Conservation (phyloP, 1,140 invertebrate genomes). For the Pseudomyrmex pallidus region DNA sequence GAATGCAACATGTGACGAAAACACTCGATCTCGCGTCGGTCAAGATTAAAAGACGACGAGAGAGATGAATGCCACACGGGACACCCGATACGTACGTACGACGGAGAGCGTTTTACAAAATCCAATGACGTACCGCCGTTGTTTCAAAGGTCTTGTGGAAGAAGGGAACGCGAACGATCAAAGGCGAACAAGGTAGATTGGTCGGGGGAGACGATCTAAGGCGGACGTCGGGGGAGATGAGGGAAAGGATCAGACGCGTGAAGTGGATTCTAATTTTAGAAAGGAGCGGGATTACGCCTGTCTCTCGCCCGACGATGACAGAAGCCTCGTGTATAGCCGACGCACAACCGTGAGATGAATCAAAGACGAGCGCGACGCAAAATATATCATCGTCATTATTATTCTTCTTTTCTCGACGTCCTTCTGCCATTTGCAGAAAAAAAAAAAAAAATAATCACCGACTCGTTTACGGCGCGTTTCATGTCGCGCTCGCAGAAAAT, state of each 20-base stretch:
- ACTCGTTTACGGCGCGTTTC: not conserved
- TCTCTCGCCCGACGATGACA: constrained; percentile 57
- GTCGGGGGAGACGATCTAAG: constrained; percentile 51
- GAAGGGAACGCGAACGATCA: constrained; percentile 59
- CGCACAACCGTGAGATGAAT: constrained; percentile 41
- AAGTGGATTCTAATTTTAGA: constrained; percentile 78
- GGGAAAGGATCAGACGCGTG: constrained; percentile 69
- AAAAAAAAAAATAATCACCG: constrained; percentile 25
- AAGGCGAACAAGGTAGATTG: constrained; percentile 66
- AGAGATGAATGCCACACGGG: too few species aligned
- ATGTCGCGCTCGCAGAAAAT: not conserved
- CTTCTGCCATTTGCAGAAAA: not conserved
- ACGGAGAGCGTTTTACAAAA: constrained; percentile 10
- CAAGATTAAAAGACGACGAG: constrained; percentile 3
- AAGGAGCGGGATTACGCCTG: constrained; percentile 65
- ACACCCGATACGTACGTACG: not conserved
- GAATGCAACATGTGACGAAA: not conserved
- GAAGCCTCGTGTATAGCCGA: not conserved
- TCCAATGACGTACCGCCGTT: constrained; percentile 17
- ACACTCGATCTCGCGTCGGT: not conserved
- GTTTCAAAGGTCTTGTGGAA: constrained; percentile 47
- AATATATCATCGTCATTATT: constrained; percentile 50
- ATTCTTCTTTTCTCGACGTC: constrained; percentile 25
- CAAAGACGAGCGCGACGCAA: constrained; percentile 57
- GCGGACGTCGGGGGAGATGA: constrained; percentile 31